Percentiles rank a stretch among this genome's conserved stretches.
Evolutionary conservation across 2,888 invertebrate genomes (phyloP).

Genomic region (Argyresthia albistria): DNA sequence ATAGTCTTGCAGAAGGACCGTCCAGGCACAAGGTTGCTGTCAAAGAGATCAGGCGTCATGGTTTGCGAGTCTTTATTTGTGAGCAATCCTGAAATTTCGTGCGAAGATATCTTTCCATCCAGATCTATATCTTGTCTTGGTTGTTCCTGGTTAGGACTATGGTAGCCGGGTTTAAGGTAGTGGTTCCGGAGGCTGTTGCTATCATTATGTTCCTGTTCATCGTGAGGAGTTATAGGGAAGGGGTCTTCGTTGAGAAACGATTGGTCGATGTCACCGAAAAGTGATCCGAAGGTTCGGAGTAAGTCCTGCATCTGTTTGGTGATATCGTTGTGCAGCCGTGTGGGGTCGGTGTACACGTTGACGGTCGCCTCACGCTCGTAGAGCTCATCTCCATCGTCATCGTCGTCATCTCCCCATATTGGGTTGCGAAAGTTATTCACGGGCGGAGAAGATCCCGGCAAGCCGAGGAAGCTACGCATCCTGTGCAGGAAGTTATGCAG

Average conservation of each 20-base stretch:
- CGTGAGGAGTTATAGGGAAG: not conserved
- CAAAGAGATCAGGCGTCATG: constrained; percentile 26
- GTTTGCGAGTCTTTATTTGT: constrained; percentile 31
- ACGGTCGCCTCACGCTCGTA: constrained; percentile 36
- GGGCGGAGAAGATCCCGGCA: constrained; percentile 31
- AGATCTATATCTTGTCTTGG: constrained; percentile 43
- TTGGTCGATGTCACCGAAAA: constrained; percentile 44
- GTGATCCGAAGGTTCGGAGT: constrained; percentile 41
- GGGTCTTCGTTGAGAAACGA: constrained; percentile 22
- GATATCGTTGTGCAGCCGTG: constrained; percentile 41
- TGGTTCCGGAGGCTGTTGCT: constrained; percentile 46
- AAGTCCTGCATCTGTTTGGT: constrained; percentile 50
- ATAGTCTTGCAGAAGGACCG: constrained; percentile 53
- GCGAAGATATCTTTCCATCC: constrained; percentile 55
- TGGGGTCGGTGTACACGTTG: constrained; percentile 23
- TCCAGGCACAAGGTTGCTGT: constrained; percentile 39
- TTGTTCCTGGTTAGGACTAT: constrained; percentile 19
- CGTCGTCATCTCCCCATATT: constrained; percentile 60
- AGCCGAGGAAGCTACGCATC: constrained; percentile 44
- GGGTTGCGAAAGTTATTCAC: constrained; percentile 61
- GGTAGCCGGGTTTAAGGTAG: constrained; percentile 58
- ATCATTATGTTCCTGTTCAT: constrained; percentile 26
- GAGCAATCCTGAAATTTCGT: constrained; percentile 52
- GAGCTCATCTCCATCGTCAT: constrained; percentile 53
- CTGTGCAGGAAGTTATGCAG: constrained; percentile 31